Evolutionary conservation across 2,888 invertebrate genomes (phyloP).

Genomic region (Heliothis peltigera): DNA sequence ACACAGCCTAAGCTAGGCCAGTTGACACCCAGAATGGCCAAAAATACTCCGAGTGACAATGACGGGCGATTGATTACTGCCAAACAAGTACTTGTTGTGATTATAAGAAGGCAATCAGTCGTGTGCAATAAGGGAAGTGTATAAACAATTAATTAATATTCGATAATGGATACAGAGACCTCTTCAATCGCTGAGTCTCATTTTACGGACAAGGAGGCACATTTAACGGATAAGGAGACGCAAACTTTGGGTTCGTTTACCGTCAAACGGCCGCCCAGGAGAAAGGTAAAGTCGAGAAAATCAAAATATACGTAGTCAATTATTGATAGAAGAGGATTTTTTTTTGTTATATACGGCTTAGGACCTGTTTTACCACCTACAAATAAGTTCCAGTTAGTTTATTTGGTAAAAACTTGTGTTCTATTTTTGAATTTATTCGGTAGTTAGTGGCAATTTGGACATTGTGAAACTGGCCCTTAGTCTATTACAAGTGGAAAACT

Average conservation of each 20-base stretch:
- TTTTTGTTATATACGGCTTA: too few relatives aligned
- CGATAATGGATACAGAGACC: constrained; percentile 35
- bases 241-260: constrained; percentile 34
- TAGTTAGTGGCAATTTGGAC: too few relatives aligned
- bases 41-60: constrained; percentile 52
- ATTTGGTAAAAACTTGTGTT: too few relatives aligned
- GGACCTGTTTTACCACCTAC: too few relatives aligned
- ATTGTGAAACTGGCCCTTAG: too few relatives aligned
- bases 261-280: constrained; percentile 36
- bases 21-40: constrained; percentile 35
- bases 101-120: constrained; percentile 45
- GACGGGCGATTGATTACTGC: constrained; percentile 58
- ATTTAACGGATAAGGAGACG: constrained; percentile 24
- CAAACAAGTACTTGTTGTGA: constrained; percentile 52
- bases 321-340: too few relatives aligned
- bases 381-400: too few relatives aligned
- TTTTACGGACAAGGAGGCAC: too few relatives aligned
- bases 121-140: constrained; percentile 42
- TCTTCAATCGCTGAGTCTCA: too few relatives aligned
- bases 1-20: constrained; percentile 14
- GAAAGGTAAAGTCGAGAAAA: constrained; percentile 41
- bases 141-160: constrained; percentile 15
- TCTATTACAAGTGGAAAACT: too few relatives aligned
- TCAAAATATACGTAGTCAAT: constrained; percentile 22
- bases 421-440: too few relatives aligned